A percentile compares a stretch with the other conserved stretches of the same genome.
phyloP scores from a whole-genome alignment of 2,113 vertebrate species.

The Protobothrops flavoviridis region DNA sequence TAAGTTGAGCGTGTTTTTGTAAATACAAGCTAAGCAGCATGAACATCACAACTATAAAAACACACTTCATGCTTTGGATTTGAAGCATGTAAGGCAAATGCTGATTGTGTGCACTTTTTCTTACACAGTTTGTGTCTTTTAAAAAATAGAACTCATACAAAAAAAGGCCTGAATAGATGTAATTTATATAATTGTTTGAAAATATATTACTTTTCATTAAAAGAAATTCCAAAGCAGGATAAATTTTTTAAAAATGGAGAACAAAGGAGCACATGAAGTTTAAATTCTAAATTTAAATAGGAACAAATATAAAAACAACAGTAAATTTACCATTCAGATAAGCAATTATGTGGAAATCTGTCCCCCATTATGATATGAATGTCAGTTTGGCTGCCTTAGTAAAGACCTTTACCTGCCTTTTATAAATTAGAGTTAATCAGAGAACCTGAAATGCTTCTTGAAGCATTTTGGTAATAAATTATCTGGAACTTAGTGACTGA shows the following conservation, averaged over 20 bases:
- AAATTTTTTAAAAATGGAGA: not conserved
- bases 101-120: not conserved
- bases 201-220: not conserved
- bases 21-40: not conserved
- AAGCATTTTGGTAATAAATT: constrained; percentile 64
- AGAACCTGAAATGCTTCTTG: constrained; percentile 44
- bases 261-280: not conserved
- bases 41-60: not conserved
- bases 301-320: not conserved
- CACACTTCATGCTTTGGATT: not conserved
- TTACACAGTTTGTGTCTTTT: not conserved
- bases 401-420: constrained; percentile 30
- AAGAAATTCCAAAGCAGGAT: not conserved
- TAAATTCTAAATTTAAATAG: not conserved
- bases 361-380: constrained; percentile 27
- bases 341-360: not conserved
- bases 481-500: constrained; percentile 53
- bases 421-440: constrained; percentile 27
- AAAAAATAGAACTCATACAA: not conserved
- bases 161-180: not conserved
- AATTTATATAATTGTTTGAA: not conserved
- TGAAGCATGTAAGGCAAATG: not conserved
- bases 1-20: not conserved
- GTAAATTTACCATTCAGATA: not conserved
- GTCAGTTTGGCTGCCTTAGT: constrained; percentile 40